These are phyloP conservation scores for Parnassius orleans DNA, from an alignment of 2,888 invertebrate species.

Conservation along the genomic window DNA sequence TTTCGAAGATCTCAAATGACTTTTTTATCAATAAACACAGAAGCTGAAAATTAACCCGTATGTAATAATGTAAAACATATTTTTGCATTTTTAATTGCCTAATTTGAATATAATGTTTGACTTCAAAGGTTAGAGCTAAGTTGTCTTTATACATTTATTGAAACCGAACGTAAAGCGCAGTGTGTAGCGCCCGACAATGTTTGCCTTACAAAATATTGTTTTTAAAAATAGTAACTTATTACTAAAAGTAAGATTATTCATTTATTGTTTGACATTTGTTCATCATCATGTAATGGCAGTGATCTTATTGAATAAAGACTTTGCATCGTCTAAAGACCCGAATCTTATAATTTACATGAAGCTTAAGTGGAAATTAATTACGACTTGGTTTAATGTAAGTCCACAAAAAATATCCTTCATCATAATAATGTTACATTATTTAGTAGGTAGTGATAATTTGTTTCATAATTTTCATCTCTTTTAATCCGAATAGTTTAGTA, in stretches of 20 bases:
- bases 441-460: too few relatives aligned
- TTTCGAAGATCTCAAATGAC: too few relatives aligned
- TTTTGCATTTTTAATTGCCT: too few relatives aligned
- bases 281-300: conserved; percentile 47
- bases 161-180: conserved; percentile 16
- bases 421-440: too few relatives aligned
- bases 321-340: conserved; percentile 50
- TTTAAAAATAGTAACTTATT: conserved; percentile 33
- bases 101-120: conserved; percentile 7
- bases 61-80: too few relatives aligned
- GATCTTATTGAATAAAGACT: conserved; percentile 53
- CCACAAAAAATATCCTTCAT: too few relatives aligned
- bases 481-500: too few relatives aligned
- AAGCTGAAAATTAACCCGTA: too few relatives aligned
- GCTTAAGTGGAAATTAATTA: conserved; percentile 61
- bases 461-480: too few relatives aligned
- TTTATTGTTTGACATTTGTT: conserved; percentile 43
- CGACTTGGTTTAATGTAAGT: conserved; percentile 73
- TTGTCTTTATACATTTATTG: conserved; percentile 22
- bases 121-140: conserved; percentile 19
- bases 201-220: conserved; percentile 26
- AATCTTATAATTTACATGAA: conserved; percentile 49
- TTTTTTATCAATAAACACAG: too few relatives aligned
- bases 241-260: conserved; percentile 53
- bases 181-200: conserved; percentile 18